A percentile compares a stretch with the other conserved stretches of the same genome.
These are phyloP conservation scores for Micrastur ruficollis DNA, from an alignment of 2,797 vertebrate genomes.

Conservation along the genomic window DNA sequence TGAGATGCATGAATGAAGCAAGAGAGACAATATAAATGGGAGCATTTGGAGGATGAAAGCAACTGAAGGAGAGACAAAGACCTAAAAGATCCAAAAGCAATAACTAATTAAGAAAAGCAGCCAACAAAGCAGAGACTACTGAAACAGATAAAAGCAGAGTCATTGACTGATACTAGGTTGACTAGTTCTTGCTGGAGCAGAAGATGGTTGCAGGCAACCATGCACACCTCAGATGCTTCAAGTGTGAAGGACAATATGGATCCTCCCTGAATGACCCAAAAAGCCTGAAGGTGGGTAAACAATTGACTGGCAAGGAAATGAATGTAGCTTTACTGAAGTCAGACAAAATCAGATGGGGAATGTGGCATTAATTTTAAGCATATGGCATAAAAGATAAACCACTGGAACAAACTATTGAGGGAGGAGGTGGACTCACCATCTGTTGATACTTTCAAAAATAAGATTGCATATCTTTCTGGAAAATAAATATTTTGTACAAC, in stretches of 20 bases:
- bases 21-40: background rate
- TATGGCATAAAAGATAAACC: slow-evolving; percentile 48
- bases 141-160: background rate
- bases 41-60: background rate
- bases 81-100: background rate
- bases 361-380: slow-evolving; percentile 38
- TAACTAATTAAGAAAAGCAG: background rate
- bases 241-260: background rate
- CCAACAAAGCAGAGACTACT: background rate
- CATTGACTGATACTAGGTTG: background rate
- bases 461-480: slow-evolving; percentile 4
- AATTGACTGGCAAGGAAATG: background rate
- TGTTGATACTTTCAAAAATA: slow-evolving; percentile 38
- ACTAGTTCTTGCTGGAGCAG: background rate
- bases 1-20: background rate
- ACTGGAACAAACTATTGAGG: slow-evolving; percentile 45
- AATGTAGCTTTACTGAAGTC: background rate
- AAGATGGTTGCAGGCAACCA: background rate
- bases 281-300: background rate
- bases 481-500: slow-evolving; percentile 55
- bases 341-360: slow-evolving; percentile 28
- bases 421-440: slow-evolving; percentile 21
- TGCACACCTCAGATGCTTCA: background rate
- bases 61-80: background rate
- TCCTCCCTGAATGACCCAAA: background rate